Conservation (phyloP, 1,140 invertebrate genomes). For the Nephila pilipes region DNA sequence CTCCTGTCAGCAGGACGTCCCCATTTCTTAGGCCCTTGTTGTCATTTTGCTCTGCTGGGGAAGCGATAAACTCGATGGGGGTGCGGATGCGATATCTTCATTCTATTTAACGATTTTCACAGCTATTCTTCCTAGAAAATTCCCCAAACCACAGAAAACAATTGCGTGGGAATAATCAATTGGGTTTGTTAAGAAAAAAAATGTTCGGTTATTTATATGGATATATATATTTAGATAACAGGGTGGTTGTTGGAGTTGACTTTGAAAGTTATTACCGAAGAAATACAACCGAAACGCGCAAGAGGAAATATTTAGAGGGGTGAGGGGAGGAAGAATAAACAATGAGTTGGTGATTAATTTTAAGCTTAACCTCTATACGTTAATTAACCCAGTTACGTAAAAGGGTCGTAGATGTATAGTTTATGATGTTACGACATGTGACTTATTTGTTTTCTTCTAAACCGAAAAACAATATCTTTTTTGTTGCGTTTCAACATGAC, state of each 20-base stretch:
- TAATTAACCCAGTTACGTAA: too few species aligned
- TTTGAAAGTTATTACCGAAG: background rate
- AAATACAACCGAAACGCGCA: too few species aligned
- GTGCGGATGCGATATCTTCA: slow-evolving; percentile 17
- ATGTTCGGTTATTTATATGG: background rate
- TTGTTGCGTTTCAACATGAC: too few species aligned
- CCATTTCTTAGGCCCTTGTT: slow-evolving; percentile 9
- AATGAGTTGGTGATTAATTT: too few species aligned
- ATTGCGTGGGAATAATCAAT: slow-evolving; percentile 6
- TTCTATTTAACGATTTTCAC: background rate
- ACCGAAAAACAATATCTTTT: too few species aligned
- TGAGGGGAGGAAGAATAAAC: background rate
- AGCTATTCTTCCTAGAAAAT: background rate
- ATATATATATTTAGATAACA: background rate
- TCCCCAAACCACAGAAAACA: slow-evolving; percentile 20
- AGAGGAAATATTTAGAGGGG: background rate
- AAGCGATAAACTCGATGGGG: background rate
- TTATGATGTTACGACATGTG: too few species aligned
- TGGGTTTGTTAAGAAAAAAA: background rate
- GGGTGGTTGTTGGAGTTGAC: background rate
- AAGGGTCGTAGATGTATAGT: too few species aligned
- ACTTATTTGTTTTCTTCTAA: too few species aligned
- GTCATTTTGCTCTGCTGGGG: background rate
- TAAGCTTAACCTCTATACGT: too few species aligned
- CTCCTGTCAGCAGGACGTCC: background rate